Evolutionary conservation across 1,140 invertebrate genomes (phyloP), one percentile per base, ranked within the genome.

Genomic region (Drosophila pectinifera): DNA sequence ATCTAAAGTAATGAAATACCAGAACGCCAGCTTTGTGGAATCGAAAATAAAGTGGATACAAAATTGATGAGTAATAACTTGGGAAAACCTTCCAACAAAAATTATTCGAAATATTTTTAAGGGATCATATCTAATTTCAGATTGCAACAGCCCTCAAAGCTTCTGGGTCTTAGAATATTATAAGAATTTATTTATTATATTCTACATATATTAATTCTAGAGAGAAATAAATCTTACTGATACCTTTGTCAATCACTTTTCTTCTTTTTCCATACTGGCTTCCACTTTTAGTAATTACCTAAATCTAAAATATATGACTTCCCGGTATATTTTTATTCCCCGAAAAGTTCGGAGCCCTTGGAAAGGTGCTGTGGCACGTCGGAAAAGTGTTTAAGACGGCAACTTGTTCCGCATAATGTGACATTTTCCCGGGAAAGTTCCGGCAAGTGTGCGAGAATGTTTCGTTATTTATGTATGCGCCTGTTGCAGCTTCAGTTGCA

Each of bases 401-500:
- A 79, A 89, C 65, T 86, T 88, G 65, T 76, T 63, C 59, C 76
- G 83, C 83, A 82, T 88, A 88, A 83, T 89, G 84, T 89, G 84
- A 89, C 83, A 86, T 83, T 73, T 89, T 83, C 51, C 48, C 45
- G 58, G 55, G 38, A 54, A 78, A 74, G 61, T 67, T 86, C 69
- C 62, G 78, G 56, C 61, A 78, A 72, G 68, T 70, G 51, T 72
- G 68, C 68, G 65, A 72, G 67, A 73, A 83, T 89, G 83, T 88
- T 88, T 79, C 58, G 67, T 88, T 89, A 80, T 88, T 88, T 88
- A 88, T 88, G 79, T 89, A 77, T 83, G 84, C 75, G 83, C 83
- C 83, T 88, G 83, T 88, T 88, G 83, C 83, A 83, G 61, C 51
- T 46, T 39, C 67, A 49, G 67, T 46, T 63, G 79, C 81, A 83